These are phyloP conservation scores for Phrynocephalus versicolor DNA, from an alignment of 2,113 vertebrate genomes.

Conservation along the genomic window DNA sequence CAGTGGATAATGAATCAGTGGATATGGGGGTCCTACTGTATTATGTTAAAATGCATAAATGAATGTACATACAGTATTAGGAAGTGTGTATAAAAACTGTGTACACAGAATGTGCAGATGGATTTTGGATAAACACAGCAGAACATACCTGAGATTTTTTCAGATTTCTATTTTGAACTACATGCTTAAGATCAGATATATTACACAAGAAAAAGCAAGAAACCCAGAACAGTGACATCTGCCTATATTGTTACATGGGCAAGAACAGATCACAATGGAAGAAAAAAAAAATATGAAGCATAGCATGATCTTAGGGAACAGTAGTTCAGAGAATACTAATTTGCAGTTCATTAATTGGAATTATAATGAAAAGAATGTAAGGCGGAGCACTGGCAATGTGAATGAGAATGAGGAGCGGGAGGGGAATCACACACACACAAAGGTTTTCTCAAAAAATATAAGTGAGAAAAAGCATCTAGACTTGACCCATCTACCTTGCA, in stretches of 20 bases:
- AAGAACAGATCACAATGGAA: not conserved
- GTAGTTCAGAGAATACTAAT: not conserved
- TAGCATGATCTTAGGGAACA: not conserved
- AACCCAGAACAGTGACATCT: not conserved
- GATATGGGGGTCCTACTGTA: no score
- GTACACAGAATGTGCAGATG: not conserved
- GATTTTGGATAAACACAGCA: not conserved
- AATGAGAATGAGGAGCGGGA: not conserved
- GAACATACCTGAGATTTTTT: not conserved
- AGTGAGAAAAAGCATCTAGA: not conserved
- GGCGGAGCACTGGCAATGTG: not conserved
- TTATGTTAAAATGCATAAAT: no score
- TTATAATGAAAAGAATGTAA: not conserved
- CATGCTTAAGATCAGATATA: not conserved
- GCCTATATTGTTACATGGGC: not conserved
- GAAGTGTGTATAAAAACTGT: not conserved
- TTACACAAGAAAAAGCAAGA: not conserved
- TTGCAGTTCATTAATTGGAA: not conserved
- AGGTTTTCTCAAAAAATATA: not conserved
- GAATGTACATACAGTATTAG: no score
- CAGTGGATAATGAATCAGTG: no score
- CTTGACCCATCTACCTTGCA: not conserved
- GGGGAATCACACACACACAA: not conserved
- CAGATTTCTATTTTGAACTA: not conserved
- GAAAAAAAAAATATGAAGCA: not conserved